Conservation (phyloP, 2,797 vertebrate species). For the Pelochelys cantorii region DNA sequence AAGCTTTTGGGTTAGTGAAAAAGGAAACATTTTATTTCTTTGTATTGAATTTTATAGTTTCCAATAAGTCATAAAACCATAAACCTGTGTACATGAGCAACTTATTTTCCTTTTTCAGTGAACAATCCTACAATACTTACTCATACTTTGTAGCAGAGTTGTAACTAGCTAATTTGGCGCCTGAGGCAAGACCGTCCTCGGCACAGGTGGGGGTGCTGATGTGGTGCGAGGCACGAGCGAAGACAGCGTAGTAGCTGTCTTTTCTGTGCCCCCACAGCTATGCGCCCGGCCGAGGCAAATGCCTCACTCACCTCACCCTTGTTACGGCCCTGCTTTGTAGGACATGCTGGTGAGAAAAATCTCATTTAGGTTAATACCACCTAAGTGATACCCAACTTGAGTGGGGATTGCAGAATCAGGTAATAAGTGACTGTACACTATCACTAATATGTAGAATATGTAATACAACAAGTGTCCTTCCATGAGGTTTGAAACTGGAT, state of each 20-base stretch:
- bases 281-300: too few relatives aligned
- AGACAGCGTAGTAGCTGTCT: too few relatives aligned
- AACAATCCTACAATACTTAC: background rate
- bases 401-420: background rate
- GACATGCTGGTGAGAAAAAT: background rate
- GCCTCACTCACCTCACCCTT: too few relatives aligned
- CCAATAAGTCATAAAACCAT: background rate
- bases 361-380: background rate
- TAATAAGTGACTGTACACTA: background rate
- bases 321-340: too few relatives aligned
- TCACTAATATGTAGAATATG: background rate
- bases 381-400: slow-evolving; percentile 12
- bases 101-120: background rate
- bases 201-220: too few relatives aligned
- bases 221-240: too few relatives aligned
- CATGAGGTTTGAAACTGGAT: background rate
- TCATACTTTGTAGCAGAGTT: background rate
- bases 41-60: slow-evolving; percentile 8
- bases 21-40: background rate
- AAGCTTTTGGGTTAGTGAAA: background rate
- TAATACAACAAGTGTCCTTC: background rate
- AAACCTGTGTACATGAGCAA: background rate
- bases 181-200: too few relatives aligned
- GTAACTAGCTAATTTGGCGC: too few relatives aligned
- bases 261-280: too few relatives aligned